Evolutionary conservation across 1,140 invertebrate genomes (phyloP).

Genomic region (Zophobas atratus): DNA sequence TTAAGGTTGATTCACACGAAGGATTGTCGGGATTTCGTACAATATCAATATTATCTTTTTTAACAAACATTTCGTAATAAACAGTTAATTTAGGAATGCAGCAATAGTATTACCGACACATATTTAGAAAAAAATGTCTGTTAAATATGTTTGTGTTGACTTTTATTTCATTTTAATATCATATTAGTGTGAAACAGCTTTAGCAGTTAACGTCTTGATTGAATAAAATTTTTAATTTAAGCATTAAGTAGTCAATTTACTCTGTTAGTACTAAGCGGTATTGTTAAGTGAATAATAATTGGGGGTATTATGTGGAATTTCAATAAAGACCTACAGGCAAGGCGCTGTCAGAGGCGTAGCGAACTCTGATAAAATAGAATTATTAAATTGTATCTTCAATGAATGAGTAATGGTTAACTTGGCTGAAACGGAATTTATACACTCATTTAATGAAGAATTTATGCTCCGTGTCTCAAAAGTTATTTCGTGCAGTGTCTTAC

Average conservation of each 20-base stretch:
- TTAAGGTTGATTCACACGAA: constrained; percentile 19
- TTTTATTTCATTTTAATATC: not conserved
- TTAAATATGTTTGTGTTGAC: not conserved
- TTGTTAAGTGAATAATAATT: constrained; percentile 51
- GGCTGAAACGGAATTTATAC: too few species aligned
- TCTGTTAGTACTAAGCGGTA: constrained; percentile 26
- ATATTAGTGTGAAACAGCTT: constrained; percentile 29
- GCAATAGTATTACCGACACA: too few species aligned
- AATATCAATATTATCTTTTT: too few species aligned
- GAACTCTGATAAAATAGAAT: not conserved
- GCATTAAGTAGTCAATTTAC: constrained; percentile 49
- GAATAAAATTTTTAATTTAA: constrained; percentile 47
- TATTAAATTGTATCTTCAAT: too few species aligned
- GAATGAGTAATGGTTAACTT: too few species aligned
- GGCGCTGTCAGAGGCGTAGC: not conserved
- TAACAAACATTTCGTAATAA: too few species aligned
- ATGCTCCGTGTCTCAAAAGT: too few species aligned
- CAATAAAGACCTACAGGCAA: constrained; percentile 37
- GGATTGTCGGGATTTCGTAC: not conserved
- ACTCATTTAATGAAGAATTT: not conserved
- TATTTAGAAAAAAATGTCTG: too few species aligned
- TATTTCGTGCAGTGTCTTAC: too few species aligned
- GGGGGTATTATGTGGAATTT: constrained; percentile 37
- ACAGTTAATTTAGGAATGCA: not conserved
- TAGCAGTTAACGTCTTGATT: constrained; percentile 45